Conservation (phyloP, 2,888 invertebrate species). For the Clanis bilineata region DNA sequence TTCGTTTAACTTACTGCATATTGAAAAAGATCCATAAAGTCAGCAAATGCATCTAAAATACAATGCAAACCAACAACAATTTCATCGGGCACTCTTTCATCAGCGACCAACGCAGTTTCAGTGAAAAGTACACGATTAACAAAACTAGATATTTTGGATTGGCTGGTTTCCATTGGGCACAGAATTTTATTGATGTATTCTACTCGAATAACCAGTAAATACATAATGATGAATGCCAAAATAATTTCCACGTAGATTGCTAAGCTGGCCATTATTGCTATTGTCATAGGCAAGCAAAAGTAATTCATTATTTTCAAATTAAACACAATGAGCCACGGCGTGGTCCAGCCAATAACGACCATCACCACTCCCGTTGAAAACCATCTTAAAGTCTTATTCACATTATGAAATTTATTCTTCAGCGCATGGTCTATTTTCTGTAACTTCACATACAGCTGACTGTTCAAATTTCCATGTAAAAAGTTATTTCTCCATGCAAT, state of each 20-base stretch:
- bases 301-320: constrained; percentile 34
- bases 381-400: constrained; percentile 36
- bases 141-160: neutral
- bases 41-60: constrained; percentile 45
- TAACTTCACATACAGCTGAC: constrained; percentile 56
- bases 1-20: constrained; percentile 43
- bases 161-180: neutral
- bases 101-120: neutral
- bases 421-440: constrained; percentile 56
- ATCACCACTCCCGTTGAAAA: constrained; percentile 16
- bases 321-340: constrained; percentile 25
- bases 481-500: constrained; percentile 42
- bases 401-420: constrained; percentile 36
- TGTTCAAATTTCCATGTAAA: constrained; percentile 28
- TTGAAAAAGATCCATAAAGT: constrained; percentile 47
- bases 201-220: constrained; percentile 40
- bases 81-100: constrained; percentile 25
- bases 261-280: constrained; percentile 31
- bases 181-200: constrained; percentile 40
- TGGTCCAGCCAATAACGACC: constrained; percentile 10
- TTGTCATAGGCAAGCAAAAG: constrained; percentile 34
- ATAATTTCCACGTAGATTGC: constrained; percentile 41
- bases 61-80: constrained; percentile 39
- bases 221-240: constrained; percentile 40
- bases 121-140: neutral